Base-by-base conservation (phyloP, 2,888 invertebrate genomes). In the Chrysotoxum bicinctum region DNA sequence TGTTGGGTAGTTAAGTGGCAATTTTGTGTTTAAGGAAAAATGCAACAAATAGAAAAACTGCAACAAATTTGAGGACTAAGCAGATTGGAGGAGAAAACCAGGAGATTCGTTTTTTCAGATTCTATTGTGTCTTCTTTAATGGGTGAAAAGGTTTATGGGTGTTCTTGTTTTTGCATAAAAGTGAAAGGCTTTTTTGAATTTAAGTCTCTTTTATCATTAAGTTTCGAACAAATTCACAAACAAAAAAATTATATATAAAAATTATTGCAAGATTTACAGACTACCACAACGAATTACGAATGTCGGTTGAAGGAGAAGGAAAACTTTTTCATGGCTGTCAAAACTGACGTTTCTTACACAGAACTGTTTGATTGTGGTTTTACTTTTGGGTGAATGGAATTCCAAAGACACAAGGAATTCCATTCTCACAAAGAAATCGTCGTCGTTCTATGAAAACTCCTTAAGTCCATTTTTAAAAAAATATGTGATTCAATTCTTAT, bases 61-160 rank as follows among this genome's bases (percentile, higher is more conserved):
- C 60, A 60, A 60, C 60, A 60, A 60, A 40, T 60, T 60, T 60
- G 60, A 26, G 40, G 40, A 60, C 40, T 26, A 26, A 60, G 26
- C 40, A 40, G 40, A 9, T 43, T 6, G 8, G 9, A 26, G 6
- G 26, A 26, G 26, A 43, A 40, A 40, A 26, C 6, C 21, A 40
- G 8, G 23, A 10, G 32, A 58, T 58, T 26, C 2, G 4, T 58
- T 19, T 21, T 37, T 8, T 54, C 4, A 12, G 14, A 6, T 32
- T 19, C 19, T 16, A 5, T 35, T 35, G 2, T 50, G 3, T 5
- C 8, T 26, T n/a, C n/a, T 52, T 52, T 8, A 7, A 26, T 7
- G 52, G 8, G 26, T 52, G 1, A 6, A 6, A 12, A 12, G 14
- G 12, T n/a, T 54, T 32, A 4, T 30, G n/a, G 26, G n/a, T 9